Evolutionary conservation across 2,797 vertebrate genomes (phyloP).

Genomic region (Clarias laeviceps): DNA sequence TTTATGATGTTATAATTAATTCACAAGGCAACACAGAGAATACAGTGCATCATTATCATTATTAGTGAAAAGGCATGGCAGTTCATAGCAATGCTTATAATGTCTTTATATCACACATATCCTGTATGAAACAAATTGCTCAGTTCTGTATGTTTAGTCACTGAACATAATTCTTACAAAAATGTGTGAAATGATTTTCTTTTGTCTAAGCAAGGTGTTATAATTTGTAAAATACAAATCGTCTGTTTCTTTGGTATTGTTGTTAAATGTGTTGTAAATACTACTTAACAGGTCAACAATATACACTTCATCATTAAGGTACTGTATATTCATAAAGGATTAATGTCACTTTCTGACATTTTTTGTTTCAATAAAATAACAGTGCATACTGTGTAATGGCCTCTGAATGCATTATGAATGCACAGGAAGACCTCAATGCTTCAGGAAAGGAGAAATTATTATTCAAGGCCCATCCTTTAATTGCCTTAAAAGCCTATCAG

Average conservation of each 20-base stretch:
- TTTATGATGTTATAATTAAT: background rate
- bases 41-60: background rate
- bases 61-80: background rate
- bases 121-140: background rate
- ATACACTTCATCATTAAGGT: background rate
- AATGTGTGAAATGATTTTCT: background rate
- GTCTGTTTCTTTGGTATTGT: background rate
- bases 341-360: background rate
- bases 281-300: background rate
- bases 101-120: conserved; percentile 26
- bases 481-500: conserved; percentile 95
- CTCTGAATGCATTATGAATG: conserved; percentile 69
- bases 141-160: background rate
- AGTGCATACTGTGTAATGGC: too few species aligned
- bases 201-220: background rate
- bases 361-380: too few species aligned
- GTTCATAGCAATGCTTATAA: background rate
- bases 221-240: background rate
- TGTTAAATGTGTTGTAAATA: background rate
- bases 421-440: conserved; percentile 87
- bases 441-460: conserved; percentile 91
- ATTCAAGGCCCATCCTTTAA: conserved; percentile 88
- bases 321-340: background rate
- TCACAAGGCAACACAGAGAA: background rate
- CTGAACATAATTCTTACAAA: too few species aligned